These are phyloP conservation scores for Gorsachius goisagi DNA, from an alignment of 2,113 vertebrate genomes.

Conservation along the genomic window DNA sequence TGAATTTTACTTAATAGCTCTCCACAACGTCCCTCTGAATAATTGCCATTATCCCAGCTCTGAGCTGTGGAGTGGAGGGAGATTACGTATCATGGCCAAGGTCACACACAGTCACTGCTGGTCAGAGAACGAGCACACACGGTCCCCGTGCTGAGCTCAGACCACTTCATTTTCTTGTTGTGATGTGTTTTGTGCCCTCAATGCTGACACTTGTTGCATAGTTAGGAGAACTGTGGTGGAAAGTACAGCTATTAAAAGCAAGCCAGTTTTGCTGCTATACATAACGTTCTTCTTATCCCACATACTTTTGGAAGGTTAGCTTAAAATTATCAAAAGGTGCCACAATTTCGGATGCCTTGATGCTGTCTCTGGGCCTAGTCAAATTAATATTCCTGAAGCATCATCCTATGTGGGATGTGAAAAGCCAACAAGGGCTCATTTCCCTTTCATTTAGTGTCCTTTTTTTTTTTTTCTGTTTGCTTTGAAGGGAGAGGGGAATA, in stretches of 20 bases:
- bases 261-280: not conserved
- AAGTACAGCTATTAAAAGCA: constrained; percentile 54
- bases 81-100: not conserved
- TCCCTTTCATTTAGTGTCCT: constrained; percentile 22
- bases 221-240: not conserved
- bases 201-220: constrained; percentile 9
- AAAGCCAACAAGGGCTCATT: constrained; percentile 46
- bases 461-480: not conserved
- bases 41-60: not conserved
- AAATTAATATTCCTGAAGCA: constrained; percentile 51
- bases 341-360: constrained; percentile 34
- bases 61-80: not conserved
- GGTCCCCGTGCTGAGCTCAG: not conserved
- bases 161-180: not conserved
- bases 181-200: not conserved
- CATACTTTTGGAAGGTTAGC: constrained; percentile 40
- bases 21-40: not conserved
- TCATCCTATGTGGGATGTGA: constrained; percentile 47
- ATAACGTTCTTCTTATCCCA: constrained; percentile 13
- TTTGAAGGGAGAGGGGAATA: constrained; percentile 12
- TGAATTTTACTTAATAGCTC: not conserved
- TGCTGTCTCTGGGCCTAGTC: constrained; percentile 21
- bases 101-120: not conserved
- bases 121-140: not conserved
- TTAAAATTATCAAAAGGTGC: constrained; percentile 39